Evolutionary conservation across 2,113 vertebrate genomes (phyloP).

Genomic region (Megalops atlanticus): DNA sequence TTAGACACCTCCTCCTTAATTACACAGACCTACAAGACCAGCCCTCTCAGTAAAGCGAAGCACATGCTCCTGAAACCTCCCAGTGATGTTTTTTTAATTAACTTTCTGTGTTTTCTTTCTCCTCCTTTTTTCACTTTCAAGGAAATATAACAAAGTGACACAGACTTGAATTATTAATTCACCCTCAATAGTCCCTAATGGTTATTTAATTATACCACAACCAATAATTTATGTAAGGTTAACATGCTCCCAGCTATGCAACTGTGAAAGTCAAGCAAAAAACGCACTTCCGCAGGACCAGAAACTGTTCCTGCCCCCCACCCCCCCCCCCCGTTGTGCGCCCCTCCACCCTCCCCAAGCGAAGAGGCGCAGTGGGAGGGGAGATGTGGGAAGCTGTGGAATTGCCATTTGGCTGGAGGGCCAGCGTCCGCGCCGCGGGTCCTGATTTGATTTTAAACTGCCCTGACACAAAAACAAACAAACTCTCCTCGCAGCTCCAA

Average conservation of each 20-base stretch:
- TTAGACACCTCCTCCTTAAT: neutral
- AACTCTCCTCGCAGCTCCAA: conserved; percentile 60
- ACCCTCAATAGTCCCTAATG: conserved; percentile 38
- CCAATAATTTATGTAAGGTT: conserved; percentile 45
- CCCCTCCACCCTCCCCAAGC: conserved; percentile 28
- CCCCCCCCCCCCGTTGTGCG: neutral
- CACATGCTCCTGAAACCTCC: neutral
- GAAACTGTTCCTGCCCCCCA: neutral
- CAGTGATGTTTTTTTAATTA: conserved; percentile 21
- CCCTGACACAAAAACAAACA: conserved; percentile 78
- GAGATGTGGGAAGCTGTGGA: conserved; percentile 50
- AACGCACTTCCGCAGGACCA: conserved; percentile 24
- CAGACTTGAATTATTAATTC: conserved; percentile 42
- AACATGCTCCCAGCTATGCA: conserved; percentile 42
- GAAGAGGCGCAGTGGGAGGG: conserved; percentile 11
- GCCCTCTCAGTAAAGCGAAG: neutral
- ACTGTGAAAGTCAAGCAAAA: conserved; percentile 44
- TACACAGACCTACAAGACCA: too few species aligned
- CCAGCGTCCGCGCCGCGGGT: conserved; percentile 64
- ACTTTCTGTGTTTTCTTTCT: conserved; percentile 30
- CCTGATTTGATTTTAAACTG: conserved; percentile 70
- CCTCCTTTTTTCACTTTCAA: conserved; percentile 21
- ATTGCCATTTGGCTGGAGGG: conserved; percentile 61
- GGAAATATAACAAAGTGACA: conserved; percentile 31
- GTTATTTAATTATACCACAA: conserved; percentile 48